Evolutionary conservation across 2,888 invertebrate genomes (phyloP), one percentile per base, ranked within the genome.

Genomic region (Adelognathus sp.): DNA sequence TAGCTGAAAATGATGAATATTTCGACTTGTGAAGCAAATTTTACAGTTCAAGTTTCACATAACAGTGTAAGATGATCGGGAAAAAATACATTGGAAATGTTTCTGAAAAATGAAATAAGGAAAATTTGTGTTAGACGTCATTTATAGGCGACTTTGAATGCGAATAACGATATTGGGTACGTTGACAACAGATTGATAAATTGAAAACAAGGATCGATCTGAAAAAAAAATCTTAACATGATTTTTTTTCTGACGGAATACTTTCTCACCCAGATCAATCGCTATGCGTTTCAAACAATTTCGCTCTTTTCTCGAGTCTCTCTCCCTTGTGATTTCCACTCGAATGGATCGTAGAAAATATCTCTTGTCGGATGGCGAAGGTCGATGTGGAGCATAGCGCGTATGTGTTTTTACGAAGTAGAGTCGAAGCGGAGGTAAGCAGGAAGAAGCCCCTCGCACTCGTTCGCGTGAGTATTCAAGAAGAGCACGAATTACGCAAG

Each of bases 401-500:
- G 66, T 46, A 18, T 29, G 58, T 33, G 44, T 16, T 29, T 16
- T 9, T 7, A 24, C 50, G 52, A 33, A 36, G 41, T 7, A 31
- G 41, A 54, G 36, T 29, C 61, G 60, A 69, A 46, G 41, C 44
- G 24, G 21, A 41, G 36, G 36, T 36, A 72, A 27, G 50, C 54
- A 63, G 50, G 7, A 44, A n/a, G n/a, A 16, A 21, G 41, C 56
- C 33, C 41, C 11, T n/a, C 36, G 18, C 31, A 27, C 52, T 52
- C n/a, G 24, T 21, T 60, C 39, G 39, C 41, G 21, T 29, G 39
- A 64, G 60, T 64, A 41, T 44, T n/a, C n/a, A n/a, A n/a, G n/a
- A 9, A 82, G 70, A 82, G 83, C 82, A 76, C 87, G 88, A 90
- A 78, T 90, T 91, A 91, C 88, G 86, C 87, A 88, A 89, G 90